Percentiles rank a stretch among this genome's conserved stretches.
phyloP scores from a whole-genome alignment of 2,797 vertebrate species.

The Acrossocheilus wenchowensis region DNA sequence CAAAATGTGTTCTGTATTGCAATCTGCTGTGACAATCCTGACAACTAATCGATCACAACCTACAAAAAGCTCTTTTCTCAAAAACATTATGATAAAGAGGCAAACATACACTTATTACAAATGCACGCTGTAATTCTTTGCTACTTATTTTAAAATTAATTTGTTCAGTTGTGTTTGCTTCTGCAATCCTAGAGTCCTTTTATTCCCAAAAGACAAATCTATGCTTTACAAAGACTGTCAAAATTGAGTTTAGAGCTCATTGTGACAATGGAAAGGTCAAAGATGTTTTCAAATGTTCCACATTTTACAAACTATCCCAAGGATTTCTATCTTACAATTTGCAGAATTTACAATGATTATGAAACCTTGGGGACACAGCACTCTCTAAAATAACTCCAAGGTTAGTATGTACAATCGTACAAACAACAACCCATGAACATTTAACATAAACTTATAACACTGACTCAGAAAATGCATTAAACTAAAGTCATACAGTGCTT shows the following conservation, averaged over 20 bases:
- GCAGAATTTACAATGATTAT: background rate
- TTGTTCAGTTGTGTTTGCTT: background rate
- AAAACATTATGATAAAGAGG: background rate
- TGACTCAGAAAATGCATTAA: background rate
- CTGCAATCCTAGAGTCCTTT: background rate
- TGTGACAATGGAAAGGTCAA: background rate
- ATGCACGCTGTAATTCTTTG: background rate
- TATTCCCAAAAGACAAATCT: background rate
- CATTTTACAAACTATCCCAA: background rate
- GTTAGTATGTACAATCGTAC: background rate
- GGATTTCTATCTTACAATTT: background rate
- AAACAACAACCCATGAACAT: background rate
- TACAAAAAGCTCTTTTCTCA: background rate
- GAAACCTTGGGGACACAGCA: background rate
- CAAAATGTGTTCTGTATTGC: background rate
- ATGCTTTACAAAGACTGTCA: background rate
- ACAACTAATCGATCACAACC: slow-evolving; percentile 30
- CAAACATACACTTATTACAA: background rate
- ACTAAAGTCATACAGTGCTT: background rate
- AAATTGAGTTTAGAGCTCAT: background rate
- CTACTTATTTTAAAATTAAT: background rate
- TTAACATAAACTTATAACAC: background rate
- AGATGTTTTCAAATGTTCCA: background rate
- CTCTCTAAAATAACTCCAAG: background rate
- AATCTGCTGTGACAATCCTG: slow-evolving; percentile 8